Conservation (phyloP, 2,113 vertebrate species). For the Mesitornis unicolor region DNA sequence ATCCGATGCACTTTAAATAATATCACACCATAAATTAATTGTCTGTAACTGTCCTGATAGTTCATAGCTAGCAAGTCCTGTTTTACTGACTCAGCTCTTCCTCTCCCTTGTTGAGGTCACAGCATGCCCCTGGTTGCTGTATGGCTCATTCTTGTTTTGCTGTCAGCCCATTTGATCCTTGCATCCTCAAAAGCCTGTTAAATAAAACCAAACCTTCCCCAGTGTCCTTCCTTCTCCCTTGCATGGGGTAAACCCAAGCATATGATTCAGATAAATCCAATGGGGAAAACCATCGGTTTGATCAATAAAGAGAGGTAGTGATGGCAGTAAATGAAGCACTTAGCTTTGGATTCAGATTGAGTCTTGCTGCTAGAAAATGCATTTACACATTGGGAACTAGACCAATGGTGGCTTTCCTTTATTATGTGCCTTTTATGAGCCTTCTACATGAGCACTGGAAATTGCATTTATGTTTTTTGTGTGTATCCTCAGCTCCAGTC, state of each 20-base stretch:
- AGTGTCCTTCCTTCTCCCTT: neutral
- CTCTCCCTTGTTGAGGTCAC: neutral
- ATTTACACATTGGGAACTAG: neutral
- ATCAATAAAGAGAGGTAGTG: neutral
- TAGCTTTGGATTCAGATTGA: neutral
- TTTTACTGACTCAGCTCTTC: neutral
- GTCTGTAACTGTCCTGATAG: neutral
- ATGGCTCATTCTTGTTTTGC: neutral
- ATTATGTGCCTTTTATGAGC: neutral
- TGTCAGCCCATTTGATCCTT: neutral
- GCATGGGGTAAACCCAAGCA: neutral
- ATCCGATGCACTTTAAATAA: neutral
- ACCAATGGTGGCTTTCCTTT: neutral
- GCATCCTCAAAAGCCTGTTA: neutral
- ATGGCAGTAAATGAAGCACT: neutral
- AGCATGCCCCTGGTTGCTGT: neutral
- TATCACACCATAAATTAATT: neutral
- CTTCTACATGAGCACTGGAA: neutral
- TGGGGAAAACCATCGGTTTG: neutral
- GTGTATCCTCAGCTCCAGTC: neutral
- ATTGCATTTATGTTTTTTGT: neutral
- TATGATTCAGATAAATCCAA: neutral
- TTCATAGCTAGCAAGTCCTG: neutral
- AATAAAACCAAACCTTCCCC: neutral
- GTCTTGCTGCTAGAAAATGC: neutral